These are phyloP conservation scores for Megalonaias nervosa DNA, from an alignment of 1,140 invertebrate species.

Conservation along the genomic window DNA sequence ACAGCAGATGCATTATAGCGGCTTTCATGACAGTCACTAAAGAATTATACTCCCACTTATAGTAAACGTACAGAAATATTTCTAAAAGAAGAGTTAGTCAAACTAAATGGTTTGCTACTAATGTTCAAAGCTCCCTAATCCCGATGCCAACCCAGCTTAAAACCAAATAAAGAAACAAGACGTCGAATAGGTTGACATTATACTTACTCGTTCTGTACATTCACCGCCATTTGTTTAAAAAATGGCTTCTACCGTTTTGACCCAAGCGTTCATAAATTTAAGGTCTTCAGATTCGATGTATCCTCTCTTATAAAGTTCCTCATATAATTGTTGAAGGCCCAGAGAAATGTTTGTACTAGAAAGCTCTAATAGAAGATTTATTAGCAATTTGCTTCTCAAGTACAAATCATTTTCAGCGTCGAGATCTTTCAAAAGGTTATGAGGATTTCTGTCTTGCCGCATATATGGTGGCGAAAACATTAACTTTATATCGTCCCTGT, in stretches of 20 bases:
- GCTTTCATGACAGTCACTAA: no score
- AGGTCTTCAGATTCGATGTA: slow-evolving; percentile 14
- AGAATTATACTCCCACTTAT: no score
- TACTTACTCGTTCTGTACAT: no score
- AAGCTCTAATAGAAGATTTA: neutral
- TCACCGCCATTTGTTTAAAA: no score
- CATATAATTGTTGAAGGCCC: neutral
- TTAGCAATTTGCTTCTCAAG: neutral
- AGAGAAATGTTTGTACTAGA: neutral
- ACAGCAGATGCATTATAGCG: no score
- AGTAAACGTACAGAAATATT: no score
- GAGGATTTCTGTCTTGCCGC: slow-evolving; percentile 24
- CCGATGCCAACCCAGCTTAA: no score
- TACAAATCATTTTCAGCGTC: slow-evolving; percentile 8
- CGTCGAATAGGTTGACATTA: no score
- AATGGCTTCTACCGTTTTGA: neutral
- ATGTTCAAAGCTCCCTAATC: no score
- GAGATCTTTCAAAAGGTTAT: slow-evolving; percentile 17
- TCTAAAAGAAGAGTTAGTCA: no score
- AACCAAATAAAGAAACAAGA: no score
- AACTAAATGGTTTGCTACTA: no score
- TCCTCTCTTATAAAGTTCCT: slow-evolving; percentile 12
- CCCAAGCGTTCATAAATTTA: neutral
- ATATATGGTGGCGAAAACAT: slow-evolving; percentile 23
- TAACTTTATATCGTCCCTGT: neutral